Evolutionary conservation across 2,888 invertebrate species (phyloP).

Genomic region (Xestia c-nigrum): DNA sequence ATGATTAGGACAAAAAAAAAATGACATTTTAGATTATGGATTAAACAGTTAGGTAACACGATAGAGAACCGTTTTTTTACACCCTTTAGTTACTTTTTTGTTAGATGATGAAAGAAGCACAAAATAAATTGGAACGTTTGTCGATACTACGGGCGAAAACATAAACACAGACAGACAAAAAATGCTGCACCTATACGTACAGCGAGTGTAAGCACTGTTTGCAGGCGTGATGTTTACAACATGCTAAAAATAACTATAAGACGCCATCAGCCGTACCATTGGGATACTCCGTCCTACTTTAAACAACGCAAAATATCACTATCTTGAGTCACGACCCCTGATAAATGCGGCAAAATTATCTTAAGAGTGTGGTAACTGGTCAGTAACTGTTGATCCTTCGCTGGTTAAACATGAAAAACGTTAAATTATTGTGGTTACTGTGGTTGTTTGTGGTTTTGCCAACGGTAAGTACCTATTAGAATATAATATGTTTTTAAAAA

Average conservation of each 20-base stretch:
- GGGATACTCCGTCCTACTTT: constrained; percentile 33
- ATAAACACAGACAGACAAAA: too few relatives aligned
- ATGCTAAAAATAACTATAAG: constrained; percentile 14
- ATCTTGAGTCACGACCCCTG: constrained; percentile 72
- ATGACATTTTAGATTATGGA: too few relatives aligned
- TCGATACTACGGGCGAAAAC: too few relatives aligned
- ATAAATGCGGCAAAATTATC: constrained; percentile 63
- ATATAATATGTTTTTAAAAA: neutral
- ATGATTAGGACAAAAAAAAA: too few relatives aligned
- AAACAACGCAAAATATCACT: constrained; percentile 74
- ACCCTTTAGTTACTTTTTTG: too few relatives aligned
- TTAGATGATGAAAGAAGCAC: too few relatives aligned
- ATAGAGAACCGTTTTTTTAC: too few relatives aligned
- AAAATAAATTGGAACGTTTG: too few relatives aligned
- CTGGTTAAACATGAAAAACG: constrained; percentile 78
- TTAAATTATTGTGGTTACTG: constrained; percentile 77
- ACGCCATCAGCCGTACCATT: constrained; percentile 27
- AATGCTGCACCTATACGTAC: too few relatives aligned
- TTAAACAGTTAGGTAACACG: too few relatives aligned
- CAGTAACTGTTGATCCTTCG: constrained; percentile 77
- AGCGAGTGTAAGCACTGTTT: neutral
- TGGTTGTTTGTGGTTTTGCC: constrained; percentile 69
- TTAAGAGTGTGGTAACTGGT: constrained; percentile 30
- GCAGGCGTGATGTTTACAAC: neutral
- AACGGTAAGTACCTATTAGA: constrained; percentile 71